Percentiles rank a stretch among this genome's conserved stretches.
Evolutionary conservation across 2,113 vertebrate species (phyloP).

Genomic region (Corythoichthys intestinalis): DNA sequence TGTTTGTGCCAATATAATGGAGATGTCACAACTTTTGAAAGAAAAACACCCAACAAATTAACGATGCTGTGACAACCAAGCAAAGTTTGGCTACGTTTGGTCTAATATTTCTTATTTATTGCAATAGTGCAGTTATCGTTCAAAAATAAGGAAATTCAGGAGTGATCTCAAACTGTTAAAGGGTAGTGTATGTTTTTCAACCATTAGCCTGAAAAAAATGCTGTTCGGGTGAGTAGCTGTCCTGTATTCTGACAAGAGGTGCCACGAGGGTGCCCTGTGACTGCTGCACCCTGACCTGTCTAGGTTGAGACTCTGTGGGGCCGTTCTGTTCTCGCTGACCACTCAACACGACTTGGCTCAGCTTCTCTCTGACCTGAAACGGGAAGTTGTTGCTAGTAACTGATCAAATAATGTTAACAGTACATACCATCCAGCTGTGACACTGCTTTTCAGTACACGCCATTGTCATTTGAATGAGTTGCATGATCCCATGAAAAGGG

Average conservation of each 20-base stretch:
- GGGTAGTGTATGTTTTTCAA: not conserved
- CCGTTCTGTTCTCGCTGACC: slow-evolving; percentile 73
- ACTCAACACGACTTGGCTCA: slow-evolving; percentile 76
- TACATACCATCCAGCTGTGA: slow-evolving; percentile 8
- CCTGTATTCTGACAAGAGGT: slow-evolving; percentile 53
- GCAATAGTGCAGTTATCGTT: not conserved
- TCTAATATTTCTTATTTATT: not conserved
- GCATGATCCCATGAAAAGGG: not conserved
- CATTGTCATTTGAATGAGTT: slow-evolving; percentile 5
- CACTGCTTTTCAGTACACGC: slow-evolving; percentile 1
- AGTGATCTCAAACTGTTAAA: not conserved
- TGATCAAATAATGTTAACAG: slow-evolving; percentile 1
- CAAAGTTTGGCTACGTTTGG: too few relatives aligned
- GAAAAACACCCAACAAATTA: not conserved
- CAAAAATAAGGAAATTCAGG: not conserved
- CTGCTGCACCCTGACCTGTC: slow-evolving; percentile 74
- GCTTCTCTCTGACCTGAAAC: slow-evolving; percentile 85
- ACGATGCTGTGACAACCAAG: not conserved
- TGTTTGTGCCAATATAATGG: too few relatives aligned
- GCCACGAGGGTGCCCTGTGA: slow-evolving; percentile 51
- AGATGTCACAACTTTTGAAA: too few relatives aligned
- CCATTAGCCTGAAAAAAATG: not conserved
- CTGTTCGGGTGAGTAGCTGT: slow-evolving; percentile 12
- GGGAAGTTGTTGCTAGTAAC: slow-evolving; percentile 57
- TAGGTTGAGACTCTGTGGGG: slow-evolving; percentile 55